Conservation (phyloP, 2,888 invertebrate species). For the Pandemis heparana region DNA sequence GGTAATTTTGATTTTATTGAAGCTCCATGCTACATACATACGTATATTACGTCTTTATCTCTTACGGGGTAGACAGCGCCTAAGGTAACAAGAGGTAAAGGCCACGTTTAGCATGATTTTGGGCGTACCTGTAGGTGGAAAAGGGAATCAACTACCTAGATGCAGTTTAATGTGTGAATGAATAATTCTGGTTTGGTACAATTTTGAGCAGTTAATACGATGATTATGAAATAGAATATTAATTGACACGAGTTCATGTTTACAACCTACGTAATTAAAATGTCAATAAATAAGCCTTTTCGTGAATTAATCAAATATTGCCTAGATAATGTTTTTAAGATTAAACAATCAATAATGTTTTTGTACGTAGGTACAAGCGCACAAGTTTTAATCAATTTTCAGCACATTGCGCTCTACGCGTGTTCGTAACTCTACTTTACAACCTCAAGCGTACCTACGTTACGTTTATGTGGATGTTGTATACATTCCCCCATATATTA, state of each 20-base stretch:
- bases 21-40: no score
- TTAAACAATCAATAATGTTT: slow-evolving; percentile 16
- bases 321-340: not conserved
- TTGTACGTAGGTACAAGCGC: slow-evolving; percentile 10
- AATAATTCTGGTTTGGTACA: no score
- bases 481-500: slow-evolving; percentile 26
- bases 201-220: no score
- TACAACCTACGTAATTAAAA: not conserved
- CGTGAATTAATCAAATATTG: not conserved
- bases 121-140: no score
- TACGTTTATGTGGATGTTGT: not conserved
- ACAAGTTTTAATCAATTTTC: slow-evolving; percentile 39
- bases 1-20: no score
- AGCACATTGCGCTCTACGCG: slow-evolving; percentile 15
- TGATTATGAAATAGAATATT: no score
- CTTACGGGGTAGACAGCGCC: no score
- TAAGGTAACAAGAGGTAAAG: no score
- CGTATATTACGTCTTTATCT: no score
- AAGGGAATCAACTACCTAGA: no score
- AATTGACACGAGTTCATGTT: not conserved
- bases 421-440: slow-evolving; percentile 17
- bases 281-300: not conserved
- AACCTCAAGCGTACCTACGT: slow-evolving; percentile 14
- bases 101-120: no score
- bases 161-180: no score